These are phyloP conservation scores for Halocynthia aurantium DNA, from an alignment of 23 tunicate genomes.

Conservation along the genomic window DNA sequence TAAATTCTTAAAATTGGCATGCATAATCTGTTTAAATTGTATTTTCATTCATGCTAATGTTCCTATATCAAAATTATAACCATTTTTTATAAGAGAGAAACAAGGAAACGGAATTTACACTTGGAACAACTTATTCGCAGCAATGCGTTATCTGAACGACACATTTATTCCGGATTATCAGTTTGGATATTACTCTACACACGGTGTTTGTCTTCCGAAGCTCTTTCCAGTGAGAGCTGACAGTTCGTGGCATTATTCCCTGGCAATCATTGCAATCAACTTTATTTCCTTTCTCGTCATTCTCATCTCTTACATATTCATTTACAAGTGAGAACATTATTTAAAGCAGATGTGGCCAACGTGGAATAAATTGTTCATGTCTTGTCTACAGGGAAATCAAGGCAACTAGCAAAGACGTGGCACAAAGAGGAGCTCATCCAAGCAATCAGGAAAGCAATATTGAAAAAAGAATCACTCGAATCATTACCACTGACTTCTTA, in stretches of 20 bases:
- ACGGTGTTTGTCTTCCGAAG: constrained; percentile 9
- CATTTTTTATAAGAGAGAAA: no score
- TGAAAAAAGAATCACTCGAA: background rate
- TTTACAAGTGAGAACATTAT: background rate
- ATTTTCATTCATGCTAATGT: no score
- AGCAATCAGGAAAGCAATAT: no score
- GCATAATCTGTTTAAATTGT: no score
- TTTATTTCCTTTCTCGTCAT: background rate
- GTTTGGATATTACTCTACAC: constrained; percentile 4
- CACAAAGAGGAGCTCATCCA: no score
- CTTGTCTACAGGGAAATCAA: no score
- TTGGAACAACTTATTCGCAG: background rate
- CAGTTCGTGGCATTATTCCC: constrained; percentile 7
- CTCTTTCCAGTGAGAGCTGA: background rate
- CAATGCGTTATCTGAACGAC: background rate
- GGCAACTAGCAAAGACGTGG: no score
- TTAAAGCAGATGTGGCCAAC: no score
- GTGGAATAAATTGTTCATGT: no score
- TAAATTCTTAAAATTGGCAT: no score
- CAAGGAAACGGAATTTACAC: background rate
- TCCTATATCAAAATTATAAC: no score
- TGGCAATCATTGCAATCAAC: background rate
- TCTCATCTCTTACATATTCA: background rate
- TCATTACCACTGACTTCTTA: background rate
- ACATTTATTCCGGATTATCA: background rate